A percentile compares a stretch with the other conserved stretches of the same genome.
phyloP scores from a whole-genome alignment of 2,797 vertebrate species.

The Anableps anableps region DNA sequence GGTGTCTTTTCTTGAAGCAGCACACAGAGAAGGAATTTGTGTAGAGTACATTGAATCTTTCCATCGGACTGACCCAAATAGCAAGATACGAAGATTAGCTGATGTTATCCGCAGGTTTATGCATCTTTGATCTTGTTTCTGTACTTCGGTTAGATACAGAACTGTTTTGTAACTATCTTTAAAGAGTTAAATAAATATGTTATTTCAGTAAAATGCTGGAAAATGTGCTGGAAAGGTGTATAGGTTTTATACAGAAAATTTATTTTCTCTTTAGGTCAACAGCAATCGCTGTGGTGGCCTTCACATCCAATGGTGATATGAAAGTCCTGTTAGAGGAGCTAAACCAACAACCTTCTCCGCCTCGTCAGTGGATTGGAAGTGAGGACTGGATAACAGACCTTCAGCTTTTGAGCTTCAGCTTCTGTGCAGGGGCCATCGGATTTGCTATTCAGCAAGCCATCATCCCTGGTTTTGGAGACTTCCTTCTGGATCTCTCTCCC shows the following conservation, averaged over 20 bases:
- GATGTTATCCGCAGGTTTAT: conserved; percentile 67
- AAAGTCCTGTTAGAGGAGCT: conserved; percentile 67
- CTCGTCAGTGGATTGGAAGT: conserved; percentile 75
- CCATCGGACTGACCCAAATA: conserved; percentile 52
- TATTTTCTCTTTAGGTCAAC: neutral
- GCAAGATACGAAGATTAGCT: conserved; percentile 62
- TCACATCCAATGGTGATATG: conserved; percentile 62
- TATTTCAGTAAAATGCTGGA: neutral
- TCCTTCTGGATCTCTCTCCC: conserved; percentile 60
- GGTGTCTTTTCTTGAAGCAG: conserved; percentile 66
- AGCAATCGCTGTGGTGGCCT: conserved; percentile 10
- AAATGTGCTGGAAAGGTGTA: neutral
- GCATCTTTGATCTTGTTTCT: neutral
- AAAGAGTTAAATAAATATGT: neutral
- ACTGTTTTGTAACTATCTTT: rapidly evolving
- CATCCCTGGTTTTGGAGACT: conserved; percentile 73
- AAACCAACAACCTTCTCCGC: conserved; percentile 42
- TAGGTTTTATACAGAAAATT: conserved; percentile 49
- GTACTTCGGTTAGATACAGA: neutral
- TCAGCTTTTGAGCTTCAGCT: conserved; percentile 49
- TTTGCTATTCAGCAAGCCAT: conserved; percentile 68
- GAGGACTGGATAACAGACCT: conserved; percentile 73
- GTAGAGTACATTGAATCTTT: conserved; percentile 74
- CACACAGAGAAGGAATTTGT: conserved; percentile 68
- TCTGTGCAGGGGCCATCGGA: conserved; percentile 69